Evolutionary conservation across 2,113 vertebrate genomes (phyloP), one percentile per base, ranked within the genome.

Genomic region (Lucifuga dentata): DNA sequence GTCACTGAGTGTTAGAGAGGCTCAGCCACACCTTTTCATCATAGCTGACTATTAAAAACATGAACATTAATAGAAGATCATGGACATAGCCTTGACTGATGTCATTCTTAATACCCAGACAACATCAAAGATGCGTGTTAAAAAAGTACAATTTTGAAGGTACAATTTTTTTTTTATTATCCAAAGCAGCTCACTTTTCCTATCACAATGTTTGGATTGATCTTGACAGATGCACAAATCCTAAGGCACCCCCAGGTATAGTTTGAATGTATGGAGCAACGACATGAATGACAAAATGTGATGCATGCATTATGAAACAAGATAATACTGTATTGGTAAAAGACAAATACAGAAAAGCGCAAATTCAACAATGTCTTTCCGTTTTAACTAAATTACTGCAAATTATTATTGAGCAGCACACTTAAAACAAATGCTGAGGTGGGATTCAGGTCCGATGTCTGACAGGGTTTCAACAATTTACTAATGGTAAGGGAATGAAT

Each of bases 231-330:
- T 94, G 94, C 93, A 94, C 92, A 91, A 93, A 94, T 93, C 93
- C 92, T 95, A 96, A 97, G 95, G 95, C 95, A 97, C 94, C 93
- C 93, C 92, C 93, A 94, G 94, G 95, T 95, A 93, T 95, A 93
- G 94, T 93, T 92, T 94, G 92, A 91, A 93, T 90, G 91, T 92
- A 90, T 93, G 87, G 86, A 91, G 87, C 89, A 89, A 91, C 51
- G 88, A 88, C 89, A 32, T 44, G 5, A 56, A 48, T n/a, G 4
- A 21, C 23, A 1, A 44, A 41, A 70, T 20, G n/a, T n/a, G n/a
- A 76, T 24, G 39, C 24, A 38, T 17, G 39, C 49, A 62, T 11
- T 12, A 43, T n/a, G 3, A 17, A 9, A 11, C 40, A 10, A 46
- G 10, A 59, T 32, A 6, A 13, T 41, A 36, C 11, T 26, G 23